A percentile compares a stretch with the other conserved stretches of the same genome.
phyloP scores from a whole-genome alignment of 2,797 vertebrate genomes.

The Mus spretus region DNA sequence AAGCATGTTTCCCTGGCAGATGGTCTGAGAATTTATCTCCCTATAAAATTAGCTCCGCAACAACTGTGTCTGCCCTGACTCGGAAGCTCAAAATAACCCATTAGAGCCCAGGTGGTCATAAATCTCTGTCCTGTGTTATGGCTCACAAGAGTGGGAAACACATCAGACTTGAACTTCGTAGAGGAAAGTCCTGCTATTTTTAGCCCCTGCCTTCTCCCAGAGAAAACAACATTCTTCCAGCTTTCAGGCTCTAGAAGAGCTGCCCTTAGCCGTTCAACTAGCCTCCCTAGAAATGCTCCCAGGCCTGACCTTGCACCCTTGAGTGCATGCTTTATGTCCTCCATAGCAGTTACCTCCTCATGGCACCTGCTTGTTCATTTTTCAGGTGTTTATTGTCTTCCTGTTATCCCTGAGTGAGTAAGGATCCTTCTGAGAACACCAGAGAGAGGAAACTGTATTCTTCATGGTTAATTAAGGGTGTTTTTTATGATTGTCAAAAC shows the following conservation, averaged over 20 bases:
- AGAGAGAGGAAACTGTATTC: neutral
- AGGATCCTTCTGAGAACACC: neutral
- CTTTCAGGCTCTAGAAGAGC: neutral
- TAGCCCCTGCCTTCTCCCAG: neutral
- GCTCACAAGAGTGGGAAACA: neutral
- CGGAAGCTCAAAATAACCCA: neutral
- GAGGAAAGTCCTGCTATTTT: neutral
- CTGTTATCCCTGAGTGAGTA: neutral
- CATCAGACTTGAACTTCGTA: neutral
- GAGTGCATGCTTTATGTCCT: neutral
- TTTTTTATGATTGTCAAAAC: neutral
- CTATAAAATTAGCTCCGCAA: neutral
- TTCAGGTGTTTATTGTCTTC: too few relatives aligned
- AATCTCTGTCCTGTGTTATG: neutral
- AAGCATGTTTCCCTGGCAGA: neutral
- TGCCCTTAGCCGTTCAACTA: neutral
- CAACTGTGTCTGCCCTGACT: neutral
- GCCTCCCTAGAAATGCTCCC: neutral
- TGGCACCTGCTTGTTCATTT: neutral
- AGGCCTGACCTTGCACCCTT: neutral
- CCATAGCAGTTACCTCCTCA: fast-evolving
- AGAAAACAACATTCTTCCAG: neutral
- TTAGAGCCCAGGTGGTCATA: neutral
- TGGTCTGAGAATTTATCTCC: neutral
- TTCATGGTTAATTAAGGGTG: neutral